Evolutionary conservation across 2,113 vertebrate species (phyloP), one percentile per base, ranked within the genome.

Genomic region (Sialia sialis): DNA sequence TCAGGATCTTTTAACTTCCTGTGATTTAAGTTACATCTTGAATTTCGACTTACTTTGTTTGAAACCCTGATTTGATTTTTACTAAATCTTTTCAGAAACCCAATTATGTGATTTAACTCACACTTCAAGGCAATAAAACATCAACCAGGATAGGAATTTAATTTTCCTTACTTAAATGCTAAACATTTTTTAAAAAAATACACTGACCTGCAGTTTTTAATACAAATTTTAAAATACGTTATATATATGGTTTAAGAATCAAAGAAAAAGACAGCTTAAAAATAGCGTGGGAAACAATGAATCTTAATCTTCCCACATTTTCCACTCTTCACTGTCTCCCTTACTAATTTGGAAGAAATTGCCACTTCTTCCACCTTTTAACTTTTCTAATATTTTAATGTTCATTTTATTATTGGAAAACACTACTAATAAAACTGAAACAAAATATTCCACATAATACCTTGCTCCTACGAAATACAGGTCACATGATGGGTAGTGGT

Each of bases 401-500:
- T 62, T 72, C 4, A 80, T 80, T 62, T 62, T 52, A 54, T 43
- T 51, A 10, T n/a, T 63, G 15, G 30, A 91, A 91, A 81, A 82
- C 18, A 44, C 4, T 82, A 38, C 6, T 64, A 75, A 69, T 25
- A 63, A 64, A 88, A 93, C 19, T 52, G 20, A 87, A 91, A 76
- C 26, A 84, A 70, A 77, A 46, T 16, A 55, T 73, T 43, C 4
- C 55, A 78, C 25, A 23, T 48, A 43, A 74, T 98, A 99, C 99
- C 99, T 99, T 44, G 98, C 97, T 51, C 99, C 99, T 39, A 99
- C 99, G 23, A 99, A 99, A 95, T 98, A 99, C n/a, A 99, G 97
- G 95, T 99, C 99, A 92, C 99, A 99, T 0, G 99, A 99, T 4
- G 99, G 98, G 75, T 98, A 99, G 96, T 99, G 99, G 36, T 99